phyloP scores from a whole-genome alignment of 2,888 invertebrate species.

The Yponomeuta cagnagella region DNA sequence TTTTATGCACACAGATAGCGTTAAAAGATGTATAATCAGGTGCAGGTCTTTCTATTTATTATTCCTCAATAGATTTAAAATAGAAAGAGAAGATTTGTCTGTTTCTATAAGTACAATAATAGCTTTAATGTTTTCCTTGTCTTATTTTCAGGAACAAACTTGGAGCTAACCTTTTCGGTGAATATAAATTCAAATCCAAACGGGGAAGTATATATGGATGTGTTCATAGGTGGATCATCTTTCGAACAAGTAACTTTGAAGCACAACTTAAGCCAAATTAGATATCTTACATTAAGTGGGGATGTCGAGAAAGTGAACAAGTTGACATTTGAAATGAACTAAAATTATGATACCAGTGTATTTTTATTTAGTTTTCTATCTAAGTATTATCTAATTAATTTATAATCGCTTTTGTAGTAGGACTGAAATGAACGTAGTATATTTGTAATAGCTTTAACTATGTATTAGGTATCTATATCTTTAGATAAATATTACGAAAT shows the following conservation, averaged over 20 bases:
- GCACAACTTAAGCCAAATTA: conserved; percentile 39
- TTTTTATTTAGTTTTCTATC: not conserved
- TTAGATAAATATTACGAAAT: not conserved
- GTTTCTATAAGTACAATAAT: not conserved
- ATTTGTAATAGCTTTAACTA: not conserved
- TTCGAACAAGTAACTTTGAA: conserved; percentile 24
- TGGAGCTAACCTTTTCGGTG: not conserved
- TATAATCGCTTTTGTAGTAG: not conserved
- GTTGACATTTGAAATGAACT: conserved; percentile 6
- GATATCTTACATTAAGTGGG: conserved; percentile 41
- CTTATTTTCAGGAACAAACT: not conserved
- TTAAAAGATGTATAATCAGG: too few relatives aligned
- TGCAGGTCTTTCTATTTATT: too few relatives aligned
- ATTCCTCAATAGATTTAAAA: too few relatives aligned
- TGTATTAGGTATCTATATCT: not conserved
- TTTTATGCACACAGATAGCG: too few relatives aligned
- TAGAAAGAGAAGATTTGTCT: not conserved
- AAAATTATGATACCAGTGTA: not conserved
- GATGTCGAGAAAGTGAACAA: conserved; percentile 28
- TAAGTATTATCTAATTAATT: not conserved
- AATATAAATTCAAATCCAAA: not conserved
- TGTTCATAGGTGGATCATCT: conserved; percentile 30
- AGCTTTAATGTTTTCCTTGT: not conserved
- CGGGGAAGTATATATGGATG: not conserved
- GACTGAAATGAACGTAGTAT: not conserved